Evolutionary conservation across 1,140 invertebrate species (phyloP).

Genomic region (Meloidogyne exigua): DNA sequence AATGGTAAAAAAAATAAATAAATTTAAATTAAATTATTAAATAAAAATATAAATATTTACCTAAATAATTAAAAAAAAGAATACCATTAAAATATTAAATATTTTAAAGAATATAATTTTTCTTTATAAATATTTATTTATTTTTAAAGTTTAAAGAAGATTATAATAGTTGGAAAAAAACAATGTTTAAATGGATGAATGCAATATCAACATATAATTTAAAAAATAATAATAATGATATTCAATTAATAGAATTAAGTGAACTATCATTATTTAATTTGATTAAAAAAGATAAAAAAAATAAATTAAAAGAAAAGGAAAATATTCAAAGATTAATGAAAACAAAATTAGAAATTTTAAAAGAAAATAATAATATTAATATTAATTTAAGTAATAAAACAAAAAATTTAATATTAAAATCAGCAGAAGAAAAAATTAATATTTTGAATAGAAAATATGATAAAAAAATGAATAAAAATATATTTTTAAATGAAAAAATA

Average conservation of each 20-base stretch:
- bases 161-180: neutral
- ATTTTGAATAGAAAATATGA: neutral
- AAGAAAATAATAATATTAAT: neutral
- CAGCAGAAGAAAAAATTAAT: neutral
- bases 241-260: neutral
- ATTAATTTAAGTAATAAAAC: neutral
- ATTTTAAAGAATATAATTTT: no score
- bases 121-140: no score
- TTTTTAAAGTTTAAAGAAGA: conserved; percentile 1
- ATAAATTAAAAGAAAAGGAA: conserved; percentile 3
- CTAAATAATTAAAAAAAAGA: no score
- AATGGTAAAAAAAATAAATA: neutral
- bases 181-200: conserved; percentile 1
- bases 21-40: no score
- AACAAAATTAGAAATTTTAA: conserved; percentile 3
- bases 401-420: neutral
- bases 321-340: neutral
- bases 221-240: neutral
- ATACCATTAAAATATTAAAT: no score
- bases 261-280: neutral
- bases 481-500: neutral
- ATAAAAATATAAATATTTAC: no score
- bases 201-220: neutral
- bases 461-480: neutral
- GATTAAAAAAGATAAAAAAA: neutral